These are phyloP conservation scores for Aphelocoma californica DNA, from an alignment of 2,797 vertebrate genomes.

Conservation along the genomic window DNA sequence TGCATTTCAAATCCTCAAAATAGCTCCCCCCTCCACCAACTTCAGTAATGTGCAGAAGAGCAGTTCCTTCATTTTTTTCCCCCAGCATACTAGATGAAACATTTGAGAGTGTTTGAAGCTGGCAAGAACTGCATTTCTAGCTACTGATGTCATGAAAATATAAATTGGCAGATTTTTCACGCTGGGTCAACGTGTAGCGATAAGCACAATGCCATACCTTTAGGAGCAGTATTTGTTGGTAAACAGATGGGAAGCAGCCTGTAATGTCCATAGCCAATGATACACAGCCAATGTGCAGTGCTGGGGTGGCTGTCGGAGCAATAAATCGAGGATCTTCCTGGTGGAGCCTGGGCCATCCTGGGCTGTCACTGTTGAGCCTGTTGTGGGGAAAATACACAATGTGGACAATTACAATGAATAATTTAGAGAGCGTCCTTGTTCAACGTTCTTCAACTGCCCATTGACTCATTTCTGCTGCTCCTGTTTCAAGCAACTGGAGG, in stretches of 20 bases:
- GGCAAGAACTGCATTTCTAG: conserved; percentile 43
- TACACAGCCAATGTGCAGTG: not conserved
- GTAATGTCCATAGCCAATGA: not conserved
- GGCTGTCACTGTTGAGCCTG: not conserved
- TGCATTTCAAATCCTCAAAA: conserved; percentile 11
- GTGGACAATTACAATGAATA: conserved; percentile 2
- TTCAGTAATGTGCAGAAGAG: conserved; percentile 24
- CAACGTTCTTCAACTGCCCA: not conserved
- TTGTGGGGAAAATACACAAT: not conserved
- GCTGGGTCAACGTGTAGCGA: conserved; percentile 38
- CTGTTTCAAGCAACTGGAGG: conserved; percentile 13
- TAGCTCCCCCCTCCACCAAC: not conserved
- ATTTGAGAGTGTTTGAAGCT: conserved; percentile 56
- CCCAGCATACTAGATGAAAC: conserved; percentile 39
- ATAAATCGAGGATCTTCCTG: not conserved
- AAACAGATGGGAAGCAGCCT: conserved; percentile 48
- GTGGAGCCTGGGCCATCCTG: not conserved
- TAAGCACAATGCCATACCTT: conserved; percentile 51
- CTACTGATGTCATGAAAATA: conserved; percentile 54
- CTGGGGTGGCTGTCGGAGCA: not conserved
- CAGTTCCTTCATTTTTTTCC: not conserved
- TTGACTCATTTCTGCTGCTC: conserved; percentile 52
- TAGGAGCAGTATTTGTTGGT: conserved; percentile 51
- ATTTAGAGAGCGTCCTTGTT: conserved; percentile 17
- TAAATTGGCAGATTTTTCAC: conserved; percentile 63